Percentiles rank a stretch among this genome's conserved stretches.
phyloP scores from a whole-genome alignment of 2,797 vertebrate species.

The Sebastes vulpes region DNA sequence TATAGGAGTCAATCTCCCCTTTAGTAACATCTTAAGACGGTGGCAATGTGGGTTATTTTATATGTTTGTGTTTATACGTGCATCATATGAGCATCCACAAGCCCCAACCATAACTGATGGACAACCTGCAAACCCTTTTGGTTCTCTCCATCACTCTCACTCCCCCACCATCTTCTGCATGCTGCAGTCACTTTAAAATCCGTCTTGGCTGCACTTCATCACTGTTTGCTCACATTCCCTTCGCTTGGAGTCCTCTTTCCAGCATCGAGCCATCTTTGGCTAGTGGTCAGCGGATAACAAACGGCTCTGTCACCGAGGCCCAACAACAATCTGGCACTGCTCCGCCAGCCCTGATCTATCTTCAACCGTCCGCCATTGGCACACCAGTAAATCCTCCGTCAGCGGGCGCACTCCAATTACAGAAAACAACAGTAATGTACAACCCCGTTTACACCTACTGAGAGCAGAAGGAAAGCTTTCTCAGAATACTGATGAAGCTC shows the following conservation, averaged over 20 bases:
- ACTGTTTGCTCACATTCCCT: conserved; percentile 8
- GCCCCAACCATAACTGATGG: neutral
- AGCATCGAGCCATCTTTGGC: conserved; percentile 6
- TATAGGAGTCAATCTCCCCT: neutral
- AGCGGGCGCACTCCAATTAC: conserved; percentile 42
- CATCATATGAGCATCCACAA: neutral
- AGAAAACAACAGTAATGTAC: conserved; percentile 46
- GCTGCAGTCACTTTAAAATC: neutral
- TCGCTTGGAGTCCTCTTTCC: neutral
- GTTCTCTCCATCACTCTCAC: neutral
- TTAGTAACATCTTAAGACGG: neutral
- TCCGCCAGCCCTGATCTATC: conserved; percentile 48
- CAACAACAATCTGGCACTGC: conserved; percentile 25
- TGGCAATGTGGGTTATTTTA: neutral
- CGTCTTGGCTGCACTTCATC: conserved; percentile 16
- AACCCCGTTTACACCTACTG: conserved; percentile 39
- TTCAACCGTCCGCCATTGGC: conserved; percentile 29
- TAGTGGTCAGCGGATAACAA: conserved; percentile 50
- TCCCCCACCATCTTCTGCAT: neutral
- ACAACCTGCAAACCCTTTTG: neutral
- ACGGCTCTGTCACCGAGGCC: conserved; percentile 24
- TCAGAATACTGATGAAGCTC: conserved; percentile 33
- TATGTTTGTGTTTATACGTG: neutral
- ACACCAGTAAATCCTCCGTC: conserved; percentile 45
- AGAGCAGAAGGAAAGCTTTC: neutral